Evolutionary conservation across 92 coral and sea anemone species (phyloP), one percentile per base, ranked within the genome.

Genomic region (Umimayanthus kanabou): DNA sequence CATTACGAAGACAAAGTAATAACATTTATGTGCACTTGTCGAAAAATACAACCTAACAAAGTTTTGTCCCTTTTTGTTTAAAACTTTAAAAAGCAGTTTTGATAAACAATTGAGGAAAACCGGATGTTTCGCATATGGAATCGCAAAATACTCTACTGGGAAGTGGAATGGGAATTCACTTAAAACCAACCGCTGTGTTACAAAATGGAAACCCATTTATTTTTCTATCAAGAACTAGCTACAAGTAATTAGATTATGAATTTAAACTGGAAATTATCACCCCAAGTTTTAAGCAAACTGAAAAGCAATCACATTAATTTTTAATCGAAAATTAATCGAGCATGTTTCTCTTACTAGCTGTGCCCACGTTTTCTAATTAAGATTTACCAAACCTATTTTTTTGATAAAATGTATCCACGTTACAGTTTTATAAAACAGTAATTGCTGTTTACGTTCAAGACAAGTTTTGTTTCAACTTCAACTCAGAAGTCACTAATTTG

Each of bases 181-280:
- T 77, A 43, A 9, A 26, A 47, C 86, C 39, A 67, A 70, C 87
- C 64, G 61, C 77, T 70, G 87, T 18, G 78, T 30, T 45, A 29
- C 43, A 69, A 69, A 69, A 70, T 72, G 11, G 43, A 25, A 47
- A 25, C 70, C 64, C 87, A 67, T 82, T 67, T 82, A 43, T n/a
- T 20, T 66, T 43, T 70, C 40, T 43, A 18, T 83, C 61, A 83
- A 70, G n/a, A 80, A 15, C 70, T 42, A 47, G 45, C 87, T 45
- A 70, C 78, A 66, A 83, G 87, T 83, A 83, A 83, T 83, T 83
- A 69, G 43, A 83, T 83, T 83, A 69, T 69, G 64, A 30, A 83
- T 42, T 66, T 82, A 65, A 67, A 82, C 77, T 67, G 42, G 65
- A 67, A 82, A 82, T 83, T 69, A 83, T 83, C 78, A 37, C 77